phyloP scores from a whole-genome alignment of 2,113 vertebrate species.

The Harpagus bidentatus region DNA sequence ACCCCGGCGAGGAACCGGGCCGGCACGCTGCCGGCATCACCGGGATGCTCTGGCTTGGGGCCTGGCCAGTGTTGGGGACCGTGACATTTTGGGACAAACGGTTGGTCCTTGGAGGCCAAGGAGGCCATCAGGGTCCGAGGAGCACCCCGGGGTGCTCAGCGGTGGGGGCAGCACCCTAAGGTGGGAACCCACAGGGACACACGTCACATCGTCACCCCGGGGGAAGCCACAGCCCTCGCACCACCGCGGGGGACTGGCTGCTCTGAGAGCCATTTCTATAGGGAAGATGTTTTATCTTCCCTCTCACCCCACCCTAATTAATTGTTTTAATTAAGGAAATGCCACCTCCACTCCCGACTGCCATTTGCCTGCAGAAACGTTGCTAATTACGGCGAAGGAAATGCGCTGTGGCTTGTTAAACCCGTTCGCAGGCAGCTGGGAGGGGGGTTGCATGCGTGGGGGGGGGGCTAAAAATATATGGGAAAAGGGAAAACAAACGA shows the following conservation, averaged over 20 bases:
- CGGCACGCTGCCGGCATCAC: neutral
- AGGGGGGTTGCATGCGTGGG: neutral
- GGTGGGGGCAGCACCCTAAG: neutral
- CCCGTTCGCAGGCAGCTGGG: neutral
- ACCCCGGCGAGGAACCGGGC: neutral
- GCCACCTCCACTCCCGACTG: slow-evolving; percentile 52
- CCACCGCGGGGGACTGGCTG: accelerated
- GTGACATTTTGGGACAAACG: neutral
- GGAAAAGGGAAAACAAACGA: neutral
- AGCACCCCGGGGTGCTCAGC: neutral
- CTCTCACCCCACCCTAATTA: slow-evolving; percentile 53
- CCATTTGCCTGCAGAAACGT: slow-evolving; percentile 50
- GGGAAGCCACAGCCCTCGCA: neutral
- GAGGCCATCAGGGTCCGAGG: neutral
- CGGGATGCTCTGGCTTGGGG: neutral
- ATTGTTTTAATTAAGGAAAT: slow-evolving; percentile 71
- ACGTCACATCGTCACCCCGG: accelerated
- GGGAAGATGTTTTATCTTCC: neutral
- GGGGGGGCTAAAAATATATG: slow-evolving; percentile 2
- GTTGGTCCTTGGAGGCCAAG: accelerated
- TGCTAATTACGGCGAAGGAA: slow-evolving; percentile 53
- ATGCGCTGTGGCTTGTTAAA: neutral
- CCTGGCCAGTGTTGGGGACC: accelerated
- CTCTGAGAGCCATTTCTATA: neutral
- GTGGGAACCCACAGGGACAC: neutral